These are phyloP conservation scores for Empis livida DNA, from an alignment of 2,888 invertebrate species.

Conservation along the genomic window DNA sequence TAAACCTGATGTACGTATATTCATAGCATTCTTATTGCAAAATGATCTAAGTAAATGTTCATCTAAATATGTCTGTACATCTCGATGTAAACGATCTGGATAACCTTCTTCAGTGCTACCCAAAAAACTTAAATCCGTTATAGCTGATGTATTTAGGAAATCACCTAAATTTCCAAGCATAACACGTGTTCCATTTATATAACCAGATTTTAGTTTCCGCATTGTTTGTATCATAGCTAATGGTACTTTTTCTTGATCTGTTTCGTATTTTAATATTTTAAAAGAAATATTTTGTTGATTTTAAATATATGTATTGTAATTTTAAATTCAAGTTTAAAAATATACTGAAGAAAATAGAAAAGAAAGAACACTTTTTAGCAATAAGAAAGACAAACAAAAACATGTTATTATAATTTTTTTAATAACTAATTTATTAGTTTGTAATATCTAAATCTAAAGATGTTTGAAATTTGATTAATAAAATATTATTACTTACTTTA, in stretches of 20 bases:
- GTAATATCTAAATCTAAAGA: too few relatives aligned
- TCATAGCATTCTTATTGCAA: conserved; percentile 56
- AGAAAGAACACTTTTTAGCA: neutral
- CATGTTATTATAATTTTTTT: too few relatives aligned
- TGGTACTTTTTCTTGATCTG: conserved; percentile 84
- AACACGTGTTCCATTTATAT: conserved; percentile 96
- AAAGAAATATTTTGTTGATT: too few relatives aligned
- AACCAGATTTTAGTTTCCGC: conserved; percentile 95
- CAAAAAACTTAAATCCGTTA: conserved; percentile 91
- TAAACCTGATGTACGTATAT: conserved; percentile 39
- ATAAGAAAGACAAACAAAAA: neutral
- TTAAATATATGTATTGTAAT: too few relatives aligned
- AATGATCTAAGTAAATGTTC: conserved; percentile 73
- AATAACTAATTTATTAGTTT: neutral
- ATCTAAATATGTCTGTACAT: conserved; percentile 77
- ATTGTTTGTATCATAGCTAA: conserved; percentile 94
- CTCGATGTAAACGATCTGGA: conserved; percentile 70
- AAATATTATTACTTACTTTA: too few relatives aligned
- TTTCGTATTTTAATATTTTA: conserved; percentile 13
- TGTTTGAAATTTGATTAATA: too few relatives aligned
- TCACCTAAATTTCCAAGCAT: conserved; percentile 89
- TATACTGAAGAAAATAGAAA: too few relatives aligned
- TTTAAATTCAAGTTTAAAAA: too few relatives aligned
- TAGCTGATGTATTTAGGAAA: conserved; percentile 93
- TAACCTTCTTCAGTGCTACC: conserved; percentile 86